phyloP scores from a whole-genome alignment of 1,140 invertebrate species.

The Neodiprion pinetum region DNA sequence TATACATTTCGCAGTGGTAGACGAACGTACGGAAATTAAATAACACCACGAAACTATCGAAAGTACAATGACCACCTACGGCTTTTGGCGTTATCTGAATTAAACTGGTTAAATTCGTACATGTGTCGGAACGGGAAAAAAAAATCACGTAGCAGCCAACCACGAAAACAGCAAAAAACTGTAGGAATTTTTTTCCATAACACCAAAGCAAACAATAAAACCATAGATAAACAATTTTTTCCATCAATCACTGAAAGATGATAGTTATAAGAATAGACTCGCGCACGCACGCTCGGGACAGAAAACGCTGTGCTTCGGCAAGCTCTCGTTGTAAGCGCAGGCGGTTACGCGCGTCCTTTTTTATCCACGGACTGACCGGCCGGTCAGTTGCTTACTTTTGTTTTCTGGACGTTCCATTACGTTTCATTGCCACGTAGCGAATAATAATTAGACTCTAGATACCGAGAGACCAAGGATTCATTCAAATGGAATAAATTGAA shows the following conservation, averaged over 20 bases:
- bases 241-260: conserved; percentile 7
- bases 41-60: conserved; percentile 20
- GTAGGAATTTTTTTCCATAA: conserved; percentile 3
- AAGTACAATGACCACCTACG: conserved; percentile 16
- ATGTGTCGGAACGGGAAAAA: conserved; percentile 15
- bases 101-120: conserved; percentile 10
- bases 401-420: no score
- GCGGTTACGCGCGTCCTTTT: no score
- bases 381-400: no score
- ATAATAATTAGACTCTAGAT: no score
- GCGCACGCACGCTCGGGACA: conserved; percentile 15
- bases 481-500: no score
- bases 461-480: no score
- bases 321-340: no score
- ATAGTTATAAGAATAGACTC: conserved; percentile 15
- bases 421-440: no score
- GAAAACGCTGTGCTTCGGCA: background rate
- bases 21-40: conserved; percentile 16
- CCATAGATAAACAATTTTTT: background rate
- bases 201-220: no score
- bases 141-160: conserved; percentile 12
- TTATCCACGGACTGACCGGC: no score
- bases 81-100: conserved; percentile 11
- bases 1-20: conserved; percentile 16
- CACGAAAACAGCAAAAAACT: conserved; percentile 19